Evolutionary conservation across 2,888 invertebrate species (phyloP), one percentile per base, ranked within the genome.

Genomic region (Nemapogon koenigi): DNA sequence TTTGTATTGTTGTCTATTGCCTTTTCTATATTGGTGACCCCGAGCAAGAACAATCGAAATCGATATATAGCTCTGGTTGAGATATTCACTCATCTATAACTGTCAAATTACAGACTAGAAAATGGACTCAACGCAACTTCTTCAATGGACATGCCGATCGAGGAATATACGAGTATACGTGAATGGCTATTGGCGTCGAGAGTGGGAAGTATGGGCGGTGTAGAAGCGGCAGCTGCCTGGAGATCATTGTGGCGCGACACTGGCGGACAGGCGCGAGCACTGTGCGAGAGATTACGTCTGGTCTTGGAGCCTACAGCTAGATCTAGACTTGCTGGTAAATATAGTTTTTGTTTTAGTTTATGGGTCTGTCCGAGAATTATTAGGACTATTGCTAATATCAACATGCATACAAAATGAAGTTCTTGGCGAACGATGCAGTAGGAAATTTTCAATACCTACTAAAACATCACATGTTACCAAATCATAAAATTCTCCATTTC

Each of bases 251-350:
- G 85, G 57, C 67, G 81, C 1, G 67, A 83, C 3, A 83, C 85
- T 1, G 79, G 80, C 51, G 47, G 78, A 48, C 59, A 94, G 43
- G 90, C 95, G 0, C 86, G 91, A 39, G 91, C 94, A 48, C 80
- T 99, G 22, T 94, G 96, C 48, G 98, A 99, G 62, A 90, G 97
- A 50, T 79, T 99, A 42, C 81, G 99, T 31, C 83, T 99, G 0
- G 92, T 99, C 30, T 69, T 99, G 26, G 98, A 99, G 62, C 99
- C 99, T 0, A 96, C 97, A 0, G 90, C 93, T 51, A 91, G 96
- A 0, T 91, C 96, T 0, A 84, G 95, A 45, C 79, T 96, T 19
- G 92, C 79, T 13, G 80, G 79, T 79, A 17, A n/a, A n/a, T n/a
- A n/a, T n/a, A n/a, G n/a, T n/a, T n/a, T n/a, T n/a, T 47, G 55